phyloP scores from a whole-genome alignment of 2,888 invertebrate species.

The Tetheella fluctuosa region DNA sequence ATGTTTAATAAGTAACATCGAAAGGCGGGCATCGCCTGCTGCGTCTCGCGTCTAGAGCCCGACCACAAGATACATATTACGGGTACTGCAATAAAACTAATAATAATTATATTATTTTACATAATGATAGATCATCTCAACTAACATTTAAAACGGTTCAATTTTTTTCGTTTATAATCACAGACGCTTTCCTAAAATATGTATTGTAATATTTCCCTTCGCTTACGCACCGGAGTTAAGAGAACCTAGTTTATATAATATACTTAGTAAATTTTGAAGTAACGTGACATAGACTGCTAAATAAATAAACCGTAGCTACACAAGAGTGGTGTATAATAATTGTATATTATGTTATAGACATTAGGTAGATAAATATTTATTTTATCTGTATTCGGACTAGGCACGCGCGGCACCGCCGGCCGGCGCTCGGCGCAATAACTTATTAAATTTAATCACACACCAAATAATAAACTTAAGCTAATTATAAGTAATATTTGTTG shows the following conservation, averaged over 20 bases:
- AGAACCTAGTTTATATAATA: constrained; percentile 67
- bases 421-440: constrained; percentile 80
- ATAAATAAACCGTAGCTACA: constrained; percentile 81
- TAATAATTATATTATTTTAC: constrained; percentile 56
- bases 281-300: constrained; percentile 71
- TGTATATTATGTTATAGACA: constrained; percentile 63
- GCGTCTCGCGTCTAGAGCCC: constrained; percentile 25
- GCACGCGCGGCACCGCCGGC: constrained; percentile 70
- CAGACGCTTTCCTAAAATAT: constrained; percentile 84
- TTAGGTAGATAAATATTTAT: constrained; percentile 78
- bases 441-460: constrained; percentile 80
- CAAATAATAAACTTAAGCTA: constrained; percentile 78
- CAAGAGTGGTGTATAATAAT: constrained; percentile 67
- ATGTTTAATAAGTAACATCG: constrained; percentile 53
- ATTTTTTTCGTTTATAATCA: constrained; percentile 83
- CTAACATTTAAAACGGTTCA: constrained; percentile 75
- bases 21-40: constrained; percentile 36
- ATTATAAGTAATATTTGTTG: constrained; percentile 74
- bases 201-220: constrained; percentile 64
- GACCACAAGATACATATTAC: constrained; percentile 37
- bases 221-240: constrained; percentile 71
- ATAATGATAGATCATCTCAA: constrained; percentile 64
- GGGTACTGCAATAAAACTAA: constrained; percentile 60
- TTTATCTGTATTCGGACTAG: constrained; percentile 82
- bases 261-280: constrained; percentile 69